Conservation (phyloP, 2,113 vertebrate species). For the Chlamydotis undulata region DNA sequence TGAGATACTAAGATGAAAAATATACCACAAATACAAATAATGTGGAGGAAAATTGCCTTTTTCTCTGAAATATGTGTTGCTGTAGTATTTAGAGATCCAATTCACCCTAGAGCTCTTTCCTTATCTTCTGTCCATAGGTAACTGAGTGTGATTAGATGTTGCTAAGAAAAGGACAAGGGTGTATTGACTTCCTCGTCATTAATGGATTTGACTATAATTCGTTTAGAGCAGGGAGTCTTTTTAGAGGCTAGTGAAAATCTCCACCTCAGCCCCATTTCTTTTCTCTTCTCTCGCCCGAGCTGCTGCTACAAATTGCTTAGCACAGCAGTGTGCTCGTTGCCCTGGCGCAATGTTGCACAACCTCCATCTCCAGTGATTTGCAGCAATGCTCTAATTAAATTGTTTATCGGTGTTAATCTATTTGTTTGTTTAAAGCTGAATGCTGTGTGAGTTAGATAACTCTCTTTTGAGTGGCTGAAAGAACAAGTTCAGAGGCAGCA, state of each 20-base stretch:
- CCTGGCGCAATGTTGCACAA: background rate
- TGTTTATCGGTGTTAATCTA: background rate
- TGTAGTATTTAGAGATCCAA: background rate
- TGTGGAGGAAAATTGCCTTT: background rate
- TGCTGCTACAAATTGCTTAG: background rate
- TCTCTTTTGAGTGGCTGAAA: background rate
- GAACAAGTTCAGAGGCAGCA: background rate
- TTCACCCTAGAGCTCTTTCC: background rate
- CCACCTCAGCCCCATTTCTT: background rate
- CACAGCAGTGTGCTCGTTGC: background rate
- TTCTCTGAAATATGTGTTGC: background rate
- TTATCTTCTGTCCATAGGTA: background rate
- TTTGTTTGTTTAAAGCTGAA: background rate
- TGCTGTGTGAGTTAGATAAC: background rate
- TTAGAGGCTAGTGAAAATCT: background rate
- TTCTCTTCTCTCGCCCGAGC: background rate
- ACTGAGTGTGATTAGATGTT: background rate
- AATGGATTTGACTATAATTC: background rate
- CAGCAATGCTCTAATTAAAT: background rate
- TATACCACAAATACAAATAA: background rate
- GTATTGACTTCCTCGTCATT: background rate
- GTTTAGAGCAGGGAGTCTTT: background rate
- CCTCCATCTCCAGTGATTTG: background rate
- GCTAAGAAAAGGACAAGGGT: background rate
- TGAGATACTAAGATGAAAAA: background rate